These are phyloP conservation scores for Origma solitaria DNA, from an alignment of 2,113 vertebrate species.

Conservation along the genomic window DNA sequence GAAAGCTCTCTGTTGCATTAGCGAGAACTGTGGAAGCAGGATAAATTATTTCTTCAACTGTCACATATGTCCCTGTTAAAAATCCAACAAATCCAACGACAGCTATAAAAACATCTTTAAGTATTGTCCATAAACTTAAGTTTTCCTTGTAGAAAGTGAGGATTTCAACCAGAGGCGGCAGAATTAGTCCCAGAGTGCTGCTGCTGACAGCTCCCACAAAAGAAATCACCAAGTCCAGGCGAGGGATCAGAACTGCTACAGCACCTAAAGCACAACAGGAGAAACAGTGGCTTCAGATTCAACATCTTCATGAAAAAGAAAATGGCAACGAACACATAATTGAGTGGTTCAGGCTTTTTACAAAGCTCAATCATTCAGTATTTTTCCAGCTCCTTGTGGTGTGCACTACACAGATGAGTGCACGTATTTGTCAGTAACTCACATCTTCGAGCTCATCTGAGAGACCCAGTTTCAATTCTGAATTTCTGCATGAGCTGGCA, in stretches of 20 bases:
- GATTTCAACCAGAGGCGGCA: conserved; percentile 85
- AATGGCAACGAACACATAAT: not conserved
- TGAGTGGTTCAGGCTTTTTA: not conserved
- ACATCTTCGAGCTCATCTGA: not conserved
- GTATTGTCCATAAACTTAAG: conserved; percentile 63
- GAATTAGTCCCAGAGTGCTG: conserved; percentile 82
- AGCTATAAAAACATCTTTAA: conserved; percentile 81
- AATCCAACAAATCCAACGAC: conserved; percentile 82
- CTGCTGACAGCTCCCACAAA: conserved; percentile 85
- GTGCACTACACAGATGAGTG: not conserved
- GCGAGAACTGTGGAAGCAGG: conserved; percentile 31
- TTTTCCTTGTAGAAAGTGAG: conserved; percentile 79
- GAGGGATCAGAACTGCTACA: conserved; percentile 78
- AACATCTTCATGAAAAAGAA: not conserved
- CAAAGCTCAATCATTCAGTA: not conserved
- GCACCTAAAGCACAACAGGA: conserved; percentile 63
- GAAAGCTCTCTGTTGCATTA: not conserved
- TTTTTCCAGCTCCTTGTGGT: not conserved
- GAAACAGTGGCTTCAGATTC: not conserved
- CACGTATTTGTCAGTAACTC: not conserved
- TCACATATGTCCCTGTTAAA: conserved; percentile 82
- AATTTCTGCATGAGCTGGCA: not conserved
- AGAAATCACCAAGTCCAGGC: conserved; percentile 86
- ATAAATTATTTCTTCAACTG: conserved; percentile 81
- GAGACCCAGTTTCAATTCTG: not conserved